Conservation (phyloP, 1,140 invertebrate genomes). For the Macrostomum lignano region DNA sequence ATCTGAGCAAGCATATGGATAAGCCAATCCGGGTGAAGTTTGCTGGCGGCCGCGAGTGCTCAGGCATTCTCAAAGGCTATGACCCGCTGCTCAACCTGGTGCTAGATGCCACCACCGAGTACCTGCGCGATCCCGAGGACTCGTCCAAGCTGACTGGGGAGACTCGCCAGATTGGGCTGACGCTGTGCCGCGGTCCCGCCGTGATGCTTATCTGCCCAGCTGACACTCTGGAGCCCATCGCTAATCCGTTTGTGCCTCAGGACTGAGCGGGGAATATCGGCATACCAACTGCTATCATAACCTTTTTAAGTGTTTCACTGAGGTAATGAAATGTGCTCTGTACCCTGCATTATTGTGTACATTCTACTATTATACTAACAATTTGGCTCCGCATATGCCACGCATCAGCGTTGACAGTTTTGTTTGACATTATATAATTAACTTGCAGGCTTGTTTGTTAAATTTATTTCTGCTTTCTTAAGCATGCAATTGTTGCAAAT, state of each 20-base stretch:
- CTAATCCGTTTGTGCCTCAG: conserved; percentile 84
- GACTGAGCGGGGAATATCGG: too few relatives aligned
- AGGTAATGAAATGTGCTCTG: too few relatives aligned
- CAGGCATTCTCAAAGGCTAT: conserved; percentile 81
- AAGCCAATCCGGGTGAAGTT: conserved; percentile 93
- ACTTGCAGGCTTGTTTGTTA: too few relatives aligned
- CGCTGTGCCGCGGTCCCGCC: conserved; percentile 74
- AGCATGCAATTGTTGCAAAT: too few relatives aligned
- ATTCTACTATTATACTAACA: too few relatives aligned
- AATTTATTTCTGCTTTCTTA: too few relatives aligned
- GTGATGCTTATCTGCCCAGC: conserved; percentile 82
- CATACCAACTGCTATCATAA: too few relatives aligned
- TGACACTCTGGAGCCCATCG: conserved; percentile 88
- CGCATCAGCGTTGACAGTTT: too few relatives aligned
- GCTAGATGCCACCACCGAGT: conserved; percentile 78
- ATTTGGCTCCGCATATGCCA: too few relatives aligned
- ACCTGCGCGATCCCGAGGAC: conserved; percentile 79
- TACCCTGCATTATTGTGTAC: too few relatives aligned
- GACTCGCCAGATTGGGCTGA: conserved; percentile 60
- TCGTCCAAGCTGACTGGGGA: conserved; percentile 82
- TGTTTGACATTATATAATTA: too few relatives aligned
- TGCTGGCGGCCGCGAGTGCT: conserved; percentile 66
- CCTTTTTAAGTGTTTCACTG: too few relatives aligned
- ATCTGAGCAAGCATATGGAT: conserved; percentile 79
- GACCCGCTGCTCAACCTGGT: conserved; percentile 85